These are phyloP conservation scores for Spea multiplicata DNA, from an alignment of 2,113 vertebrate genomes.

Conservation along the genomic window DNA sequence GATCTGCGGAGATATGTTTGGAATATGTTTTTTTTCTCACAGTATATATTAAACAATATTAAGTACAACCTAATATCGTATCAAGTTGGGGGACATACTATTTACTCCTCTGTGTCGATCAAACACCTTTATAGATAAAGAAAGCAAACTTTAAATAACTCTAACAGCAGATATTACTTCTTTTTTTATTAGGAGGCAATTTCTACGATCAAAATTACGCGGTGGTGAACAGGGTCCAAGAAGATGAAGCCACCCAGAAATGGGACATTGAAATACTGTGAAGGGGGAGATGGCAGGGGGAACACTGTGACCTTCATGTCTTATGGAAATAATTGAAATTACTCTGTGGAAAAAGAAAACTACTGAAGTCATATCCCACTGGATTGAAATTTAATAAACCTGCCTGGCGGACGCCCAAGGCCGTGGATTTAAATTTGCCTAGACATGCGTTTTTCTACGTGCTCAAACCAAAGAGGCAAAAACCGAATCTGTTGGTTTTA, in stretches of 20 bases:
- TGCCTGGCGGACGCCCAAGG: background rate
- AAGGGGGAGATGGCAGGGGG: constrained; percentile 28
- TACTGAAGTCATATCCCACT: constrained; percentile 54
- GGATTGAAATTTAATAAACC: constrained; percentile 43
- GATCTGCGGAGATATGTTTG: background rate
- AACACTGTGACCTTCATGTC: background rate
- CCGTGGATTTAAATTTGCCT: background rate
- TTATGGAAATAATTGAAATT: background rate
- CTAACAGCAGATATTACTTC: background rate
- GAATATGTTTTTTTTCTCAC: no score
- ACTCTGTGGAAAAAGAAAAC: background rate
- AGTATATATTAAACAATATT: no score
- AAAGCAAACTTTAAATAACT: no score
- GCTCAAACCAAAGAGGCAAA: background rate
- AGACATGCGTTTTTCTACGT: background rate
- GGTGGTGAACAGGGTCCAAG: constrained; percentile 61
- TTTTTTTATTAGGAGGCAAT: constrained; percentile 63
- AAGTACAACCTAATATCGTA: no score
- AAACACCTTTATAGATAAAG: no score
- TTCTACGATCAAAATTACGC: constrained; percentile 72
- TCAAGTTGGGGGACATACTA: no score
- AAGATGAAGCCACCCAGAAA: constrained; percentile 64
- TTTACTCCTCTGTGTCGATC: no score
- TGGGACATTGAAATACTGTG: constrained; percentile 75
- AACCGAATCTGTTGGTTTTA: background rate